Conservation (phyloP, 2,888 invertebrate genomes). For the Aphelenchoides bicaudatus region DNA sequence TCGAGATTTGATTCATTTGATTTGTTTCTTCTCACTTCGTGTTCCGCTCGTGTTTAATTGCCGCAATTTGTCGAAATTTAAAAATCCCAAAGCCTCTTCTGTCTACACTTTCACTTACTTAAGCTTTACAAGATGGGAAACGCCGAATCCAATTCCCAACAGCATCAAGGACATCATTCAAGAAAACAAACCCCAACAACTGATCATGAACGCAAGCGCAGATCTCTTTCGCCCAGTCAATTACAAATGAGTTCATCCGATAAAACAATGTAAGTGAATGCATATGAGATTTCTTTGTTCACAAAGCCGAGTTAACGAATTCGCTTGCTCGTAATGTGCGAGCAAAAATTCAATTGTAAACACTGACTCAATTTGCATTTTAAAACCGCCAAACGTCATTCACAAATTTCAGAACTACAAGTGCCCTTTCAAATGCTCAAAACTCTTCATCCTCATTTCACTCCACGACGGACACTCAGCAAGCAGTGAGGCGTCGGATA, state of each 20-base stretch:
- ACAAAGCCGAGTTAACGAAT: too few species aligned
- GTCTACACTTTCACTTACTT: too few species aligned
- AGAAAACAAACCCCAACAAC: slow-evolving; percentile 12
- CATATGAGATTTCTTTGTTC: too few species aligned
- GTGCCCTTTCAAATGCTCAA: background rate
- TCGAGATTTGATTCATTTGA: background rate
- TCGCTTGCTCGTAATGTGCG: too few species aligned
- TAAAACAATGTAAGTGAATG: too few species aligned
- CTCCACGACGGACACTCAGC: slow-evolving; percentile 6
- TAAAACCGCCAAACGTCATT: too few species aligned
- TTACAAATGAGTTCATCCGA: background rate
- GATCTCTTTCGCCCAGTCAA: slow-evolving; percentile 8
- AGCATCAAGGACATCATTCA: slow-evolving; percentile 14
- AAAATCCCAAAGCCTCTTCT: slow-evolving; percentile 12
- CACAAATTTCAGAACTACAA: slow-evolving; percentile 8
- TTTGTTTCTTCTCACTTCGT: background rate
- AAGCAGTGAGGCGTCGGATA: slow-evolving; percentile 13
- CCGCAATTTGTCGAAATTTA: too few species aligned
- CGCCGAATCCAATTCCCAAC: slow-evolving; percentile 13
- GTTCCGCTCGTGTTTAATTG: too few species aligned
- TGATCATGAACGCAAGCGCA: background rate
- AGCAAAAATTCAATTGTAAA: too few species aligned
- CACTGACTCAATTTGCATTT: too few species aligned
- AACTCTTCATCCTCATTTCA: slow-evolving; percentile 10
- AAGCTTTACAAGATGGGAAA: too few species aligned